Conservation (phyloP, 1,140 invertebrate genomes). For the Brachionus sp. region DNA sequence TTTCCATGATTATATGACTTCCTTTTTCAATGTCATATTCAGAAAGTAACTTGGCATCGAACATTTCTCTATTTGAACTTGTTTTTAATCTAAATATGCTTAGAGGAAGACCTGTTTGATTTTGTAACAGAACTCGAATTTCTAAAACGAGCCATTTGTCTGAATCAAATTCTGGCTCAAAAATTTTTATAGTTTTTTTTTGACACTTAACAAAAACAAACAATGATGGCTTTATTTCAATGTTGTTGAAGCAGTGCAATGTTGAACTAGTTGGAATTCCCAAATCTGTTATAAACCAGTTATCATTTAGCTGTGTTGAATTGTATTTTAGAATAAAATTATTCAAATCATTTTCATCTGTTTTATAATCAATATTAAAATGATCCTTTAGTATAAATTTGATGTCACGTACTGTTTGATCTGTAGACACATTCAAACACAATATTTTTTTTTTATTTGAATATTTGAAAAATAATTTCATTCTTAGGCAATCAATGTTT, state of each 20-base stretch:
- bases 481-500: background rate
- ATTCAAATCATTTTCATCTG: background rate
- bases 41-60: background rate
- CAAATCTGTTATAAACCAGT: background rate
- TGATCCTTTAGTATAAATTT: background rate
- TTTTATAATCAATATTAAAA: slow-evolving; percentile 18
- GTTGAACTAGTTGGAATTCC: background rate
- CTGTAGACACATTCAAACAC: background rate
- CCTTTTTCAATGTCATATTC: background rate
- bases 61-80: background rate
- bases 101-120: background rate
- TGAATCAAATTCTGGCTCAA: background rate
- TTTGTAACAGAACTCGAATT: background rate
- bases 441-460: background rate
- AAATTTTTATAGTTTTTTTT: background rate
- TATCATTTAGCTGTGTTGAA: background rate
- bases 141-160: slow-evolving; percentile 5
- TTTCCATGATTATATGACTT: background rate
- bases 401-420: slow-evolving; percentile 4
- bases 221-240: background rate
- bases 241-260: background rate
- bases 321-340: background rate
- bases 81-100: slow-evolving; percentile 38
- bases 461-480: slow-evolving; percentile 39
- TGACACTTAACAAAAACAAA: background rate